Base-by-base conservation (phyloP, 2,797 vertebrate genomes). In the Schizopygopsis malacanthus region DNA sequence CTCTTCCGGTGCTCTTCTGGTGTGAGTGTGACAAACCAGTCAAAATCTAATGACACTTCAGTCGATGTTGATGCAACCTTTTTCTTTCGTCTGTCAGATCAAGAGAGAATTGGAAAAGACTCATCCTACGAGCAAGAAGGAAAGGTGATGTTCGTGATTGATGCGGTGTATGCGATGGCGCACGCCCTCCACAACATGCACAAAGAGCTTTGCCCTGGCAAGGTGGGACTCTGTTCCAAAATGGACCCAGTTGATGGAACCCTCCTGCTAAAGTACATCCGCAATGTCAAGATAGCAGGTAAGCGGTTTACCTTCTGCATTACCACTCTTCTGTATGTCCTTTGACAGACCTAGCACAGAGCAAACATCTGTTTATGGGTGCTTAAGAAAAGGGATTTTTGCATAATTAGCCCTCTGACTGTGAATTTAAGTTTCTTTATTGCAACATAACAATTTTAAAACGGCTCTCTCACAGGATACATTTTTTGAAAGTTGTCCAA, bases 121-220 rank as follows among this genome's bases (percentile, higher is more conserved):
- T 98, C 98, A 0, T 91, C 95, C 0, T 99, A 99, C 0, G 98
- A 99, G 90, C 98, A 99, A 93, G 98, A 99, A 88, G 98, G 98
- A 85, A 99, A 99, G 89, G 98, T 99, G 72, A 98, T 99, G 91
- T 99, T 99, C 69, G 98, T 99, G 71, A 99, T 99, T 0, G 98
- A 99, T 0, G 98, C 98, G 0, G 98, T 99, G 65, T 99, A 99
- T 0, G 95, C 97, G 73, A 99, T 99, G 98, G 98, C 97, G 12
- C 97, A 99, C 0, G 98, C 97, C 0, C 96, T 99, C 86, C 98
- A 99, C 88, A 97, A 96, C 88, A 99, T 99, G 97, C 98, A 99
- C 93, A 96, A 95, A 83, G 96, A 97, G 88, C 94, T 98, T 76
- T 99, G 98, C 83, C 97, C 96, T 0, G 97, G 97, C 81, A 97